Percentiles rank a stretch among this genome's conserved stretches.
Conservation (phyloP, 2,797 vertebrate species). For the Enteromius anoplus region DNA sequence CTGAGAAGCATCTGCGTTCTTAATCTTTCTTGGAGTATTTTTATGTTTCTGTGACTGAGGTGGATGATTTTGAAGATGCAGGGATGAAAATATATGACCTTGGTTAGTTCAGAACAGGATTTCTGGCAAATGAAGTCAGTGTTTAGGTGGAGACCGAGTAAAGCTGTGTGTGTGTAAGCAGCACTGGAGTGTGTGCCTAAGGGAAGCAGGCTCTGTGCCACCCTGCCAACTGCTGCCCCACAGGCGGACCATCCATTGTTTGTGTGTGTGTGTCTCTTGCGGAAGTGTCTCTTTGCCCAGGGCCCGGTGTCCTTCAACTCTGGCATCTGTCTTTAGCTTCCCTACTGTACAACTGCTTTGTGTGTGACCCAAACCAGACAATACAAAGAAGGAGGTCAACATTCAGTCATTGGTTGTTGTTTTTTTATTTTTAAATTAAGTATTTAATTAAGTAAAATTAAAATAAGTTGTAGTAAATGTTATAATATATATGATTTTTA, state of each 20-base stretch:
- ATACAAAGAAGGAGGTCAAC: neutral
- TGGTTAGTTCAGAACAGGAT: neutral
- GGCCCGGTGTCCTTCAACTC: slow-evolving; percentile 52
- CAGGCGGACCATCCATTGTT: slow-evolving; percentile 33
- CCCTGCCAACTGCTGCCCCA: slow-evolving; percentile 53
- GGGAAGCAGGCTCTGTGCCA: slow-evolving; percentile 57
- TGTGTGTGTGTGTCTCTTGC: slow-evolving; percentile 37
- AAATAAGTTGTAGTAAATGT: too few relatives aligned
- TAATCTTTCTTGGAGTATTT: too few relatives aligned
- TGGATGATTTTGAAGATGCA: neutral
- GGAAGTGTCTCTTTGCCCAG: slow-evolving; percentile 52
- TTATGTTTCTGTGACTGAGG: neutral
- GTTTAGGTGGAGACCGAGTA: neutral
- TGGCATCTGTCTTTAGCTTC: slow-evolving; percentile 42
- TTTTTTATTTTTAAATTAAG: neutral
- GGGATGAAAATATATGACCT: neutral
- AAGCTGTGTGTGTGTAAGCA: slow-evolving; percentile 19
- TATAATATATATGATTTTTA: too few relatives aligned
- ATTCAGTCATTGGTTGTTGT: neutral
- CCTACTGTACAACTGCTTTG: slow-evolving; percentile 33
- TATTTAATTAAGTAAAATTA: too few relatives aligned
- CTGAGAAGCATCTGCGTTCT: too few relatives aligned
- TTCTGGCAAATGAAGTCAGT: neutral
- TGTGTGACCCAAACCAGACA: neutral
- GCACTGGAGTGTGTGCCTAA: slow-evolving; percentile 42